Evolutionary conservation across 2,797 vertebrate species (phyloP).

Genomic region (Trachops cirrhosus): DNA sequence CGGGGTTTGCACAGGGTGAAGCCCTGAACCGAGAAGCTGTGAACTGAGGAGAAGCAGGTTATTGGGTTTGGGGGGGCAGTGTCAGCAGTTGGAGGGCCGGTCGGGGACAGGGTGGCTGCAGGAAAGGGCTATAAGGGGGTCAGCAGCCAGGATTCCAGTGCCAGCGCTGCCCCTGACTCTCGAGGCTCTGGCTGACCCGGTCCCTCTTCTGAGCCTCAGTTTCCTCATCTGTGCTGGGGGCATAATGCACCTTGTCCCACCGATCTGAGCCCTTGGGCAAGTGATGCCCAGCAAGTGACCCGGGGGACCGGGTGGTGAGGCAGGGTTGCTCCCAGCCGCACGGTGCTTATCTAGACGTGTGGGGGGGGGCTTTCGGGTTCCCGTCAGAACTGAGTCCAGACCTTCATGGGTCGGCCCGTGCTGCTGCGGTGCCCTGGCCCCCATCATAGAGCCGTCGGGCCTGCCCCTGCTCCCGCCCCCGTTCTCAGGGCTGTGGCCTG

Average conservation of each 20-base stretch:
- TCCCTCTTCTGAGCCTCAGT: background rate
- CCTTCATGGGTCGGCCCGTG: background rate
- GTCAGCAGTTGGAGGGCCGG: background rate
- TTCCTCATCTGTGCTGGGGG: background rate
- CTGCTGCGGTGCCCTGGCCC: background rate
- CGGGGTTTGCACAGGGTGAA: too few relatives aligned
- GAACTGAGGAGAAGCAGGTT: background rate
- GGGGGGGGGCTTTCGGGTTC: background rate
- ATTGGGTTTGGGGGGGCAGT: too few relatives aligned
- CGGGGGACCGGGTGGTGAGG: too few relatives aligned
- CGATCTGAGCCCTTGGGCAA: background rate
- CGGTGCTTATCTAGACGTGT: accelerated
- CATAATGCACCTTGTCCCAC: background rate
- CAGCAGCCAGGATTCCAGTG: too few relatives aligned
- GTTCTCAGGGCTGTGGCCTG: accelerated
- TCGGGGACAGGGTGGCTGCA: accelerated
- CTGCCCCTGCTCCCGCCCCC: accelerated
- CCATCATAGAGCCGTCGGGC: background rate
- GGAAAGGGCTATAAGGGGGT: background rate
- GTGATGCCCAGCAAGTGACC: background rate
- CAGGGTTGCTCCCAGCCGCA: background rate
- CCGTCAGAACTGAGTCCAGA: background rate
- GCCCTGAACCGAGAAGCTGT: accelerated
- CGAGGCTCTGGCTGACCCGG: background rate
- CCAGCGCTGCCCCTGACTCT: background rate